Percentiles rank a stretch among this genome's conserved stretches.
phyloP scores from a whole-genome alignment of 2,888 invertebrate genomes.

The Ormyrus nitidulus region DNA sequence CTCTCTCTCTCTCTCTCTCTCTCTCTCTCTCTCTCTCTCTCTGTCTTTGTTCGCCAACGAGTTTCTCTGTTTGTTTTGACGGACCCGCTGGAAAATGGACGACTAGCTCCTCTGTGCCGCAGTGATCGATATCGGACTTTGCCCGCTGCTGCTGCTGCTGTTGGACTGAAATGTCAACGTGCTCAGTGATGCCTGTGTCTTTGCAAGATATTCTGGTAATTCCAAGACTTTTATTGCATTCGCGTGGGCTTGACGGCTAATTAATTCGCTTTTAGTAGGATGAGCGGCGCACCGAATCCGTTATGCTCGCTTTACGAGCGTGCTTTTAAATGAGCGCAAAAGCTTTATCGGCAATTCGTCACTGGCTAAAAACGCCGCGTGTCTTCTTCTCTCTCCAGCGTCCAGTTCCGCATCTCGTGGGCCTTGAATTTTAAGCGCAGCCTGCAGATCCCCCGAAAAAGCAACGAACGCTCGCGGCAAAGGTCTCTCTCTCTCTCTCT shows the following conservation, averaged over 20 bases:
- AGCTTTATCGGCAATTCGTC: conserved; percentile 17
- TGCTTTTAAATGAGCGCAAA: background rate
- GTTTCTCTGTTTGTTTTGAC: background rate
- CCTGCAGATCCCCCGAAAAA: conserved; percentile 37
- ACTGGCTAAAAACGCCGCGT: background rate
- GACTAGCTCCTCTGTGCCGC: background rate
- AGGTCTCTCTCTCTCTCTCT: background rate
- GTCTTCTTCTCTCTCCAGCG: background rate
- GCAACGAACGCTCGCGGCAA: background rate
- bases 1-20: background rate
- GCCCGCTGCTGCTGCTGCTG: background rate
- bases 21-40: background rate
- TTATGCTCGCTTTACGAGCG: background rate
- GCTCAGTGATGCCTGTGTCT: conserved; percentile 74
- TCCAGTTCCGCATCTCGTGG: conserved; percentile 33
- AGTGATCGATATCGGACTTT: background rate
- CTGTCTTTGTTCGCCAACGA: background rate
- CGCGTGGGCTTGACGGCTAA: background rate
- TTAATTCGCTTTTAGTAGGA: background rate
- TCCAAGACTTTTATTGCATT: background rate
- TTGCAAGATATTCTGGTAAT: conserved; percentile 74
- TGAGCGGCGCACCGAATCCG: background rate
- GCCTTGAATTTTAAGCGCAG: conserved; percentile 42
- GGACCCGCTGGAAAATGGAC: background rate
- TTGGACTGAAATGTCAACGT: conserved; percentile 69